Percentiles rank a stretch among this genome's conserved stretches.
These are phyloP conservation scores for Pipistrellus pipistrellus DNA, from an alignment of 2,797 vertebrate genomes.

Conservation along the genomic window DNA sequence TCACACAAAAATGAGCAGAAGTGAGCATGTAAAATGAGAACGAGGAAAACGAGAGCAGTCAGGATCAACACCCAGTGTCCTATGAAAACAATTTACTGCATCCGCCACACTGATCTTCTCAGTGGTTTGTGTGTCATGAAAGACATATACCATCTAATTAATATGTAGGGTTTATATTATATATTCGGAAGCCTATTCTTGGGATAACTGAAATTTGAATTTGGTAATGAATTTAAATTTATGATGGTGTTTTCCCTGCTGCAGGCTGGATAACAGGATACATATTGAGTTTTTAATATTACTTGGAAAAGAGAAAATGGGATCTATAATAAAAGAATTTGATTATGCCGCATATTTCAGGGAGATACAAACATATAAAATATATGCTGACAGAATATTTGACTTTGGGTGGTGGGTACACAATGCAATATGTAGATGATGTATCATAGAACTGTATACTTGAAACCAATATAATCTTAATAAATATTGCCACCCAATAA, in stretches of 20 bases:
- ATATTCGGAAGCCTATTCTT: conserved; percentile 34
- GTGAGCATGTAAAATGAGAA: background rate
- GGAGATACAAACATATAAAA: background rate
- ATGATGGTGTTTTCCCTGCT: background rate
- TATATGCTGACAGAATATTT: background rate
- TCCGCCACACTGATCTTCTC: background rate
- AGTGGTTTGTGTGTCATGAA: conserved; percentile 12
- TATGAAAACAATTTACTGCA: background rate
- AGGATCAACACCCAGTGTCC: background rate
- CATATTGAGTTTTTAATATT: conserved; percentile 28
- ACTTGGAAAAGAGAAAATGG: conserved; percentile 56
- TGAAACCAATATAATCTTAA: background rate
- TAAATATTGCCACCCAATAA: background rate
- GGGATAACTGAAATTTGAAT: conserved; percentile 57
- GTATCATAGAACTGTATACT: background rate
- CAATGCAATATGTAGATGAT: background rate
- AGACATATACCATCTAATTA: conserved; percentile 4
- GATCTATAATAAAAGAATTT: conserved; percentile 43
- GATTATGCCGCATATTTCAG: conserved; percentile 1
- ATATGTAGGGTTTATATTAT: background rate
- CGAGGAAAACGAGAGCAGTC: background rate
- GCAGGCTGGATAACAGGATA: background rate
- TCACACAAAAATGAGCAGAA: background rate
- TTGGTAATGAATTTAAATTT: conserved; percentile 65
- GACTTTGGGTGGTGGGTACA: background rate